These are phyloP conservation scores for Melanotaenia parkinsoni DNA, from an alignment of 2,797 vertebrate genomes.

Conservation along the genomic window DNA sequence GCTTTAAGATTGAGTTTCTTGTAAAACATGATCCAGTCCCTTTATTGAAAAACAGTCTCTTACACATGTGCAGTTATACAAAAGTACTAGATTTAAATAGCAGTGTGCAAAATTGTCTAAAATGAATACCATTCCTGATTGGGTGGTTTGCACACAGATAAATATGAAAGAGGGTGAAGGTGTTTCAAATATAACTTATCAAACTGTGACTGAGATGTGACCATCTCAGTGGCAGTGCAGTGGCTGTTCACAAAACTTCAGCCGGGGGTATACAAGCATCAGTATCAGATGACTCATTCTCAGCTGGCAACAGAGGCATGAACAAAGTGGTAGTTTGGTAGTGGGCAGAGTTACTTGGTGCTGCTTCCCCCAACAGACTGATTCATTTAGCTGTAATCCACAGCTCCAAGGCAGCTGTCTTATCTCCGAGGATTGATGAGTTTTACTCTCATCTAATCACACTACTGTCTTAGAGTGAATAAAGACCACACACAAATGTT, in stretches of 20 bases:
- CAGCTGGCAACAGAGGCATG: conserved; percentile 46
- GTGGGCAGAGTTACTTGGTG: conserved; percentile 58
- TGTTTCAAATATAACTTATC: conserved; percentile 47
- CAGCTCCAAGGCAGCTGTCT: conserved; percentile 58
- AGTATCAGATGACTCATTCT: conserved; percentile 63
- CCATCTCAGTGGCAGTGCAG: conserved; percentile 49
- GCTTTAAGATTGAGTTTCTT: too few species aligned
- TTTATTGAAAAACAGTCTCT: not conserved
- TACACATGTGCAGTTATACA: not conserved
- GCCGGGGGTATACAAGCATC: conserved; percentile 47
- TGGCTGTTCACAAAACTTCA: conserved; percentile 45
- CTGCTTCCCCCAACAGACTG: conserved; percentile 48
- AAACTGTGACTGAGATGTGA: conserved; percentile 51
- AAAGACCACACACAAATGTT: conserved; percentile 23
- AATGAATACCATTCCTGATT: conserved; percentile 1
- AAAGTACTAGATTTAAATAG: conserved; percentile 4
- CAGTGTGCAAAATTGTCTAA: conserved; percentile 2
- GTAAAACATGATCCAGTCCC: not conserved
- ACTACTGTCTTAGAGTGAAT: conserved; percentile 49
- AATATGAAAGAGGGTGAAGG: conserved; percentile 25
- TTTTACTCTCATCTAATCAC: conserved; percentile 65
- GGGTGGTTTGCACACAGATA: conserved; percentile 21
- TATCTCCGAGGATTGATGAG: conserved; percentile 67
- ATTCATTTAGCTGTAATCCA: conserved; percentile 73
- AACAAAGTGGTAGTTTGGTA: conserved; percentile 50